Percentiles rank a stretch among this genome's conserved stretches.
Conservation (phyloP, 2,888 invertebrate species). For the Crematogaster levior region DNA sequence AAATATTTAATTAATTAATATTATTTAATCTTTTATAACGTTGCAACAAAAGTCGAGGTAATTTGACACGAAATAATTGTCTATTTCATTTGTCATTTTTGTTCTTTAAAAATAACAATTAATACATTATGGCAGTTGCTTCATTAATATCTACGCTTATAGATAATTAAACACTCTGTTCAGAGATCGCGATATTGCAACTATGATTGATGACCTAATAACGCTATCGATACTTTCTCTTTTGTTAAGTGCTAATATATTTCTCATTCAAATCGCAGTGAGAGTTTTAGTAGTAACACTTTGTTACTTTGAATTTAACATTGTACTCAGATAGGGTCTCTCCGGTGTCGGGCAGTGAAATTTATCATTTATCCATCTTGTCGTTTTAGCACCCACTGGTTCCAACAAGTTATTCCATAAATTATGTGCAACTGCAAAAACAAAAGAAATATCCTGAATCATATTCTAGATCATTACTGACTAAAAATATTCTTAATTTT, state of each 20-base stretch:
- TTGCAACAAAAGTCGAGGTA: background rate
- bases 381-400: slow-evolving; percentile 86
- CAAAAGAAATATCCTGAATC: slow-evolving; percentile 64
- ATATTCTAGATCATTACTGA: background rate
- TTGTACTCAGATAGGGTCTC: slow-evolving; percentile 85
- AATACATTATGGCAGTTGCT: background rate
- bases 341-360: slow-evolving; percentile 86
- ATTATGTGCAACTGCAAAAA: slow-evolving; percentile 86
- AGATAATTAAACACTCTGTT: slow-evolving; percentile 5
- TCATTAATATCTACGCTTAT: background rate
- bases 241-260: background rate
- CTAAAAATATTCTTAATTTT: slow-evolving; percentile 16
- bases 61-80: background rate
- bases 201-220: slow-evolving; percentile 8
- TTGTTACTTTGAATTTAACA: slow-evolving; percentile 61
- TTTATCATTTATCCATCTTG: slow-evolving; percentile 78
- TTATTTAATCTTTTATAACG: background rate
- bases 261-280: background rate
- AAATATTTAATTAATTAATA: background rate
- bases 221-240: background rate
- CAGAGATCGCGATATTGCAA: background rate
- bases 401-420: slow-evolving; percentile 89
- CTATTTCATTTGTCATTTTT: background rate
- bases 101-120: background rate
- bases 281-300: background rate